phyloP scores from a whole-genome alignment of 2,113 vertebrate species.

The Chascanopsetta lugubris region DNA sequence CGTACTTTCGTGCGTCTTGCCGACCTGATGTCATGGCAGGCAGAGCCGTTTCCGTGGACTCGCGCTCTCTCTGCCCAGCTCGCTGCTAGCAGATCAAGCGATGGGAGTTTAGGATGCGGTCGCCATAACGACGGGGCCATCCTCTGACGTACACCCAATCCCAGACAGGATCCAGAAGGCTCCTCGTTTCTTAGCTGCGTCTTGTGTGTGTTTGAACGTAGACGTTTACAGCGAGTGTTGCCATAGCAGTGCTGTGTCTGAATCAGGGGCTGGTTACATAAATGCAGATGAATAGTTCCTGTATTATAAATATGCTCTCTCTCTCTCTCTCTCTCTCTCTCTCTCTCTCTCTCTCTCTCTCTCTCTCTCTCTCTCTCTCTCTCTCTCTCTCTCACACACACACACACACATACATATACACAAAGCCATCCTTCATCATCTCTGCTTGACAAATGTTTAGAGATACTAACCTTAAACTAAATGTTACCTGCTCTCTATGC shows the following conservation, averaged over 20 bases:
- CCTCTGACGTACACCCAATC: slow-evolving; percentile 35
- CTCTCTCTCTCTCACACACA: neutral
- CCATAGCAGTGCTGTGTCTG: slow-evolving; percentile 49
- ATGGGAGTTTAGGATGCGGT: slow-evolving; percentile 25
- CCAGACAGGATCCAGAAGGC: slow-evolving; percentile 68
- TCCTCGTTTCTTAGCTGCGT: slow-evolving; percentile 29
- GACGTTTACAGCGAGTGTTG: slow-evolving; percentile 49
- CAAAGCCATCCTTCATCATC: neutral
- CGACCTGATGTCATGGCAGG: slow-evolving; percentile 17
- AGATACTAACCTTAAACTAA: neutral
- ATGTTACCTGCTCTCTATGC: neutral
- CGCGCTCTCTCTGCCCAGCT: slow-evolving; percentile 4
- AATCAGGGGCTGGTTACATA: slow-evolving; percentile 26
- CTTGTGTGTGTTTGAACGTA: slow-evolving; percentile 13
- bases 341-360: neutral
- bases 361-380: neutral
- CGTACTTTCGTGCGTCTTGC: neutral
- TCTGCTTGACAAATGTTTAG: neutral
- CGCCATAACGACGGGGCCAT: slow-evolving; percentile 30
- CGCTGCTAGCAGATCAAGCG: slow-evolving; percentile 8
- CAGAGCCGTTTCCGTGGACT: slow-evolving; percentile 2
- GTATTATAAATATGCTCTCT: neutral
- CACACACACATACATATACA: neutral
- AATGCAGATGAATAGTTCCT: slow-evolving; percentile 39
- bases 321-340: neutral